Evolutionary conservation across 2,888 invertebrate genomes (phyloP), one percentile per base, ranked within the genome.

Genomic region (Parascotia fuliginaria): DNA sequence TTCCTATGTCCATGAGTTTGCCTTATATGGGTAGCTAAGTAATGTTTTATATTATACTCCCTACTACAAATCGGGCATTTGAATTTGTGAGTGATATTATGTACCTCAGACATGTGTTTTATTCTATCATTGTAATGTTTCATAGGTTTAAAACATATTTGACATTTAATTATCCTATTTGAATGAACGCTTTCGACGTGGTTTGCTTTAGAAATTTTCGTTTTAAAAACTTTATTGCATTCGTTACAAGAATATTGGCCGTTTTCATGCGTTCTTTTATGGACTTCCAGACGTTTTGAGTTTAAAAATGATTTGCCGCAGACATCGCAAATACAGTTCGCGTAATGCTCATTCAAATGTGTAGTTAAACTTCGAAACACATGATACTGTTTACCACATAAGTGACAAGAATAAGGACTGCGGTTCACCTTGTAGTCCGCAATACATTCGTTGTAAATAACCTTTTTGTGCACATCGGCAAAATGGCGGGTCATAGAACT

Each of bases 271-370:
- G 87, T 92, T 0, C 88, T 75, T 47, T 89, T 84, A 42, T 93
- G 93, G 0, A 93, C 93, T 69, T 88, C 87, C 5, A 93, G 62
- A 0, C 93, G 67, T 61, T 92, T 90, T 0, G 84, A 80, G 55
- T 93, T 93, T 0, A 93, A 65, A 54, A 92, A 93, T 0, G 90
- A 87, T 66, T 92, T 92, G 0, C 91, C 91, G 55, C 93, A 93
- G 1, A 92, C 84, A 49, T 88, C 86, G 57, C 93, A 93, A 19
- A 92, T 89, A 37, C 87, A 92, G 28, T 89, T 89, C 0, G 88
- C 85, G 45, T 91, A 92, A 33, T 93, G 93, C 22, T 87, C 89
- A 37, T 93, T 93, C 19, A 93, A 60, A 67, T 93, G 93, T 0
- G 81, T 85, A 0, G 89, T 89, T 2, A 90, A 50, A 0, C 84